Percentiles rank a stretch among this genome's conserved stretches.
Conservation (phyloP, 2,888 invertebrate species). For the Drosophila melanosoma region DNA sequence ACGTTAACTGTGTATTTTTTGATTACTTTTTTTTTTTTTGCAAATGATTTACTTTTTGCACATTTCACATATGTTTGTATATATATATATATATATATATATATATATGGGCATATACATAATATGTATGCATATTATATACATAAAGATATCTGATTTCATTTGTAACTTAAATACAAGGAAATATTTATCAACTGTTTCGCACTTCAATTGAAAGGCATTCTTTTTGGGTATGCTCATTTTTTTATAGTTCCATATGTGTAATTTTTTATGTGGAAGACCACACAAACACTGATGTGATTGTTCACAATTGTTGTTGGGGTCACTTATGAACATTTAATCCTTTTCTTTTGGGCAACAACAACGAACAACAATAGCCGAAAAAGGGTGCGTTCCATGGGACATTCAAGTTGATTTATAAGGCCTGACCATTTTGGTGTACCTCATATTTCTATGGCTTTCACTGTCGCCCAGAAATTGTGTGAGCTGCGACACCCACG, state of each 20-base stretch:
- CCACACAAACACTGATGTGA: slow-evolving; percentile 35
- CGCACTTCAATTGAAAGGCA: slow-evolving; percentile 37
- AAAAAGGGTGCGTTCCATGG: slow-evolving; percentile 69
- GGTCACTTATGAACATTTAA: slow-evolving; percentile 72
- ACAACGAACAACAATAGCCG: slow-evolving; percentile 9
- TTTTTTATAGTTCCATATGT: slow-evolving; percentile 8
- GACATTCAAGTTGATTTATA: slow-evolving; percentile 71
- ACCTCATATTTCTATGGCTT: slow-evolving; percentile 79
- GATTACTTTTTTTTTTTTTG: neutral
- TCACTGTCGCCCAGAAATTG: slow-evolving; percentile 70
- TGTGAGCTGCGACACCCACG: slow-evolving; percentile 64
- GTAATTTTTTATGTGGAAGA: slow-evolving; percentile 20
- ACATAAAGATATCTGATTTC: neutral
- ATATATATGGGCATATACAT: no score
- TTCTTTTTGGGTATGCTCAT: slow-evolving; percentile 27
- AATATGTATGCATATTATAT: neutral
- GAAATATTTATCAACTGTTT: slow-evolving; percentile 18
- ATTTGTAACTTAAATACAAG: neutral
- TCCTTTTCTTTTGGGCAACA: slow-evolving; percentile 60
- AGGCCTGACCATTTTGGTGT: slow-evolving; percentile 35
- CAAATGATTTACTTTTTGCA: neutral
- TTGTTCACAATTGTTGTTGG: slow-evolving; percentile 29
- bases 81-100: no score
- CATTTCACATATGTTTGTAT: no score
- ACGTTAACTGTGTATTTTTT: neutral